These are phyloP conservation scores for Heliothis virescens DNA, from an alignment of 1,140 invertebrate species.

Conservation along the genomic window DNA sequence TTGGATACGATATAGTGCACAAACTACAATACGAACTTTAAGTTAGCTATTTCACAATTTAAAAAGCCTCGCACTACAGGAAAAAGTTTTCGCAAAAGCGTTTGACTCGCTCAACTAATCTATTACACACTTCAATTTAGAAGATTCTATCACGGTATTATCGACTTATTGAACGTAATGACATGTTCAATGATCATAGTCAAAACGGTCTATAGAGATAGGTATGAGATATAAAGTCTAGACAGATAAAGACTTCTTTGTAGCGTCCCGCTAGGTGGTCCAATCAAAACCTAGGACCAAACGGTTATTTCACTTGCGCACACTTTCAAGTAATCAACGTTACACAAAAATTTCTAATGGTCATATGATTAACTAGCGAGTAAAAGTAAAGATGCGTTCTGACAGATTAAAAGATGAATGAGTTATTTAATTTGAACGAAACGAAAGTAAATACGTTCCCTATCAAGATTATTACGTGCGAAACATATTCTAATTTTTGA, in stretches of 20 bases:
- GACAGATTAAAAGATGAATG: slow-evolving; percentile 48
- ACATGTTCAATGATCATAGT: too few species aligned
- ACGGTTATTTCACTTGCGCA: slow-evolving; percentile 4
- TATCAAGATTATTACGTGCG: slow-evolving; percentile 34
- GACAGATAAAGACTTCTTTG: neutral
- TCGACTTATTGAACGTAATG: too few species aligned
- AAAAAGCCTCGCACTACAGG: too few species aligned
- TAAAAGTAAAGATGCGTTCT: slow-evolving; percentile 45
- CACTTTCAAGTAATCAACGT: slow-evolving; percentile 39
- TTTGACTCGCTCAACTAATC: neutral
- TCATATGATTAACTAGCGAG: slow-evolving; percentile 43
- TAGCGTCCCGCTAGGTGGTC: neutral
- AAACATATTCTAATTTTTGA: slow-evolving; percentile 35
- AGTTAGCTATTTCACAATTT: too few species aligned
- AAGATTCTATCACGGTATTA: too few species aligned
- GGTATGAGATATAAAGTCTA: too few species aligned
- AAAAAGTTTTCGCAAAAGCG: neutral
- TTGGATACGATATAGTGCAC: too few species aligned
- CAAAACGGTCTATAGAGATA: too few species aligned
- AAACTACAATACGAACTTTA: too few species aligned
- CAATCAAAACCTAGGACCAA: slow-evolving; percentile 1
- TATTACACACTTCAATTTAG: too few species aligned
- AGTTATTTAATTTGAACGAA: slow-evolving; percentile 45
- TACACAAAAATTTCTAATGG: slow-evolving; percentile 40
- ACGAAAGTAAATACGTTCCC: slow-evolving; percentile 37